phyloP scores from a whole-genome alignment of 2,797 vertebrate genomes.

The Chlorospingus flavigularis region DNA sequence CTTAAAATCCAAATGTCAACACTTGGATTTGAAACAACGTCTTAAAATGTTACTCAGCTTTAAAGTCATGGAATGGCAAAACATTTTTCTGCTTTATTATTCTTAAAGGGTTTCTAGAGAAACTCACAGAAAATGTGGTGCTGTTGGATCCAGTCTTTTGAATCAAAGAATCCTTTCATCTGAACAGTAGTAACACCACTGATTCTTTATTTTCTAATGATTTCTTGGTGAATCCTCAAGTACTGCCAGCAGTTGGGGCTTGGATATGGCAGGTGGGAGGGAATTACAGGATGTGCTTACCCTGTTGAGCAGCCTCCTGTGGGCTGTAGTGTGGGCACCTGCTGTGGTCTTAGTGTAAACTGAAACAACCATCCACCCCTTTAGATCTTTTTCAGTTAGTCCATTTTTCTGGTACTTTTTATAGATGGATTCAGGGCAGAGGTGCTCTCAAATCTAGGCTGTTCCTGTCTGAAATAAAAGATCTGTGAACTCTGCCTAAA shows the following conservation, averaged over 20 bases:
- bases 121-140: not conserved
- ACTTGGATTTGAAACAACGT: not conserved
- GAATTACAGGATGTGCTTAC: fast-evolving
- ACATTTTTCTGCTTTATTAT: not conserved
- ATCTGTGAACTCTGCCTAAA: not conserved
- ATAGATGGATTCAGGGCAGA: not conserved
- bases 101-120: not conserved
- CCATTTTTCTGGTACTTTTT: not conserved
- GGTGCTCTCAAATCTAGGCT: not conserved
- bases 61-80: not conserved
- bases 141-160: not conserved
- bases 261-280: not conserved
- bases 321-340: not conserved
- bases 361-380: not conserved
- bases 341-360: not conserved
- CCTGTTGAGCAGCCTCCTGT: fast-evolving
- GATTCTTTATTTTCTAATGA: not conserved
- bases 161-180: not conserved
- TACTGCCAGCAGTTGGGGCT: fast-evolving
- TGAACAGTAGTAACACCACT: not conserved
- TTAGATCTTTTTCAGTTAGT: not conserved
- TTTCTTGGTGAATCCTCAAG: not conserved
- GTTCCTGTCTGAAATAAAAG: not conserved
- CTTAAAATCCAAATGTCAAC: not conserved
- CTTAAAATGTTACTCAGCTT: not conserved